Evolutionary conservation across 2,113 vertebrate genomes (phyloP).

Genomic region (Anas platyrhynchos): DNA sequence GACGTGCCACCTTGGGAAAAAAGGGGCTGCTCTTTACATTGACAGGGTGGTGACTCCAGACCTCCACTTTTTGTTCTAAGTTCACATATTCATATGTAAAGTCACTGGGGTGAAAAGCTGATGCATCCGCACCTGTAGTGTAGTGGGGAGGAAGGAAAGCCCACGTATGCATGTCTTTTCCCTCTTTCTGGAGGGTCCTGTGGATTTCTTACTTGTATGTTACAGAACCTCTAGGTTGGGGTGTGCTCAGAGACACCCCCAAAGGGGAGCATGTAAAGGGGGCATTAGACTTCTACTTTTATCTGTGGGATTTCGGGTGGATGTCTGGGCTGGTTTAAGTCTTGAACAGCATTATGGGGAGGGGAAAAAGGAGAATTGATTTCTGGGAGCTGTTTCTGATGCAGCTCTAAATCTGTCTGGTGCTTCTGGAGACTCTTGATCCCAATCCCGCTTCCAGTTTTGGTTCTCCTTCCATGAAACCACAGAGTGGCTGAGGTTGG

Average conservation of each 20-base stretch:
- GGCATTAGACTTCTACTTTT: not conserved
- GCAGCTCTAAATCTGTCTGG: not conserved
- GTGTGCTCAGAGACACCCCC: not conserved
- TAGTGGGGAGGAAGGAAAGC: not conserved
- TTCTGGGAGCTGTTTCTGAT: not conserved
- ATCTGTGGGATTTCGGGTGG: not conserved
- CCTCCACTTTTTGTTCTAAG: not conserved
- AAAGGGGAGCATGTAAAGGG: not conserved
- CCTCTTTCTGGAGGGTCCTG: not conserved
- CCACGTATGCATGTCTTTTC: not conserved
- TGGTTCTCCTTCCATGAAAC: not conserved
- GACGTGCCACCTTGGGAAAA: not conserved
- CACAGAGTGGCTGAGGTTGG: not conserved
- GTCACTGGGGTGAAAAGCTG: not conserved
- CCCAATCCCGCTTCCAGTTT: not conserved
- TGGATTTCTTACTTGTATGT: not conserved
- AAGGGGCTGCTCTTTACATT: not conserved
- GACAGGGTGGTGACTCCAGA: fast-evolving
- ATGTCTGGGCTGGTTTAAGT: not conserved
- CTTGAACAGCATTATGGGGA: not conserved
- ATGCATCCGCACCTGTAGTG: not conserved
- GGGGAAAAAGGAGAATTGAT: not conserved
- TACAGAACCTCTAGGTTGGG: not conserved
- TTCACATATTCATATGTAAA: not conserved
- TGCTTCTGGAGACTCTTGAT: not conserved